Evolutionary conservation across 2,113 vertebrate species (phyloP).

Genomic region (Xenopus tropicalis): UCB_Xtro_10.0 CM004448.2:30110001-30110500

Average conservation of each 20-base stretch:
- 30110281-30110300: slow-evolving; percentile 13
- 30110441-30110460: no score
- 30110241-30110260: neutral
- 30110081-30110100: no score
- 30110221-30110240: slow-evolving; percentile 6
- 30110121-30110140: no score
- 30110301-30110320: neutral
- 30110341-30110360: neutral
- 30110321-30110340: neutral
- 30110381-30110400: slow-evolving; percentile 1
- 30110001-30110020: no score
- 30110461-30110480: no score
- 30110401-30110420: neutral
- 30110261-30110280: neutral
- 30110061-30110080: no score
- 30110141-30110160: neutral
- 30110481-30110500: no score
- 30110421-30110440: no score
- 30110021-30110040: no score
- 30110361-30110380: neutral
- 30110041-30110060: no score
- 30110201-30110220: neutral
- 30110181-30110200: neutral
- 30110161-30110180: neutral
- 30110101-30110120: no score